Conservation (phyloP, 2,888 invertebrate genomes). For the Heliconius cydno region DNA sequence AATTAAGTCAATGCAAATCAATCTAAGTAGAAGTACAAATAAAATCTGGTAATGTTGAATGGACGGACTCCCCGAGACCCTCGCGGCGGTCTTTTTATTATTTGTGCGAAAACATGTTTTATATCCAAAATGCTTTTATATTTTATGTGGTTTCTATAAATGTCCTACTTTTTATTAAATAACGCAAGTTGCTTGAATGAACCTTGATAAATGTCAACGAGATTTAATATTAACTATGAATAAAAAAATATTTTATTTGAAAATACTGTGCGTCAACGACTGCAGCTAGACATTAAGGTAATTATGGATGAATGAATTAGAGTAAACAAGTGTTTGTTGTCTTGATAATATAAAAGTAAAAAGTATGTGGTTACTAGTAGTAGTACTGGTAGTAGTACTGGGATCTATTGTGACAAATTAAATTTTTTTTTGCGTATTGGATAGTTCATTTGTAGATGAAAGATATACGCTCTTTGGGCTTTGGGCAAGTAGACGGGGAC, state of each 20-base stretch:
- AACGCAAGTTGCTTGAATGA: not conserved
- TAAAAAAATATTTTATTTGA: not conserved
- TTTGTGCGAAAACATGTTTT: slow-evolving; percentile 6
- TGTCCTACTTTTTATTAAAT: not conserved
- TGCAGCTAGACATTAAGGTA: not conserved
- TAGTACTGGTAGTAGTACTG: too few species aligned
- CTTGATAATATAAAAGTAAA: too few species aligned
- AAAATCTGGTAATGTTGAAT: slow-evolving; percentile 22
- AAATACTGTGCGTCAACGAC: not conserved
- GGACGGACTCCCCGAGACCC: not conserved
- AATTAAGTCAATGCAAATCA: slow-evolving; percentile 39
- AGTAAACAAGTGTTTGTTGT: too few species aligned
- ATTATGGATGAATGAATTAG: too few species aligned
- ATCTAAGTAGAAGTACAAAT: slow-evolving; percentile 31
- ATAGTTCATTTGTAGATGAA: too few species aligned
- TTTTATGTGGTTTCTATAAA: slow-evolving; percentile 14
- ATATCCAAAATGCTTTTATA: not conserved
- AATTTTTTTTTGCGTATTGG: too few species aligned
- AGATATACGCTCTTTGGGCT: too few species aligned
- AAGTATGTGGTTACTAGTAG: too few species aligned
- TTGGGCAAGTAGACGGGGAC: too few species aligned
- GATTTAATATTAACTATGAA: not conserved
- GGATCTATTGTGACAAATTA: too few species aligned
- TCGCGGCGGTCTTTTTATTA: not conserved
- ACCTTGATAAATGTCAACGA: not conserved